These are phyloP conservation scores for Bradypodion ventrale DNA, from an alignment of 2,797 vertebrate species.

Conservation along the genomic window DNA sequence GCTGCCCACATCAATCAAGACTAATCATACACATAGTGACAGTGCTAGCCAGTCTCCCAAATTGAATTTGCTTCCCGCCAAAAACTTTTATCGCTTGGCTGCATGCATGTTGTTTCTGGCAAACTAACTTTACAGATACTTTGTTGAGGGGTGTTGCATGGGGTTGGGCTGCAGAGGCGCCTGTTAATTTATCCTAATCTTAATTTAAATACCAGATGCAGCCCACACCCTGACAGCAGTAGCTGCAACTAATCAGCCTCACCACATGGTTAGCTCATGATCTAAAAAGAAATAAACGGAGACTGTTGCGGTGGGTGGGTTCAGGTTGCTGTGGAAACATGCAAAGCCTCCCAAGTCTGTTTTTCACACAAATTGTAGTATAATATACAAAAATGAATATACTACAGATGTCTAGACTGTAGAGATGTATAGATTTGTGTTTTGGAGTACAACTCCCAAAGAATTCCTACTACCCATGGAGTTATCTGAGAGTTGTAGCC, in stretches of 20 bases:
- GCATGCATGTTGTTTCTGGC: constrained; percentile 52
- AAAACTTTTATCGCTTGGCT: constrained; percentile 46
- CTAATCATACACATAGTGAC: background rate
- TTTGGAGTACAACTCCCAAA: too few species aligned
- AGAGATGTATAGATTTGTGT: too few species aligned
- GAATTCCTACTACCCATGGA: too few species aligned
- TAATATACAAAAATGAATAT: background rate
- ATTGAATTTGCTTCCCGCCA: background rate
- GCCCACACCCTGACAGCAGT: constrained; percentile 2
- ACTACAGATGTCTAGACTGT: background rate
- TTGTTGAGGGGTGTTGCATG: background rate
- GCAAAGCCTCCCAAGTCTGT: constrained; percentile 6
- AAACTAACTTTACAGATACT: constrained; percentile 42
- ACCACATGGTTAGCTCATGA: constrained; percentile 11
- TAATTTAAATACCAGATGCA: constrained; percentile 16
- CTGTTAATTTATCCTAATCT: constrained; percentile 53
- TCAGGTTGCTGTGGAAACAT: constrained; percentile 23
- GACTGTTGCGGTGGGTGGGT: background rate
- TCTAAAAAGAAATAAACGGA: constrained; percentile 32
- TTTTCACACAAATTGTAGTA: background rate
- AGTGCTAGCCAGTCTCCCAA: background rate
- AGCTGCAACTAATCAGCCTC: constrained; percentile 39
- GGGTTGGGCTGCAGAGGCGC: background rate
- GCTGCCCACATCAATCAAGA: background rate
- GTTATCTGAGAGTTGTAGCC: too few species aligned